These are phyloP conservation scores for Clanis bilineata DNA, from an alignment of 2,888 invertebrate species.

Conservation along the genomic window DNA sequence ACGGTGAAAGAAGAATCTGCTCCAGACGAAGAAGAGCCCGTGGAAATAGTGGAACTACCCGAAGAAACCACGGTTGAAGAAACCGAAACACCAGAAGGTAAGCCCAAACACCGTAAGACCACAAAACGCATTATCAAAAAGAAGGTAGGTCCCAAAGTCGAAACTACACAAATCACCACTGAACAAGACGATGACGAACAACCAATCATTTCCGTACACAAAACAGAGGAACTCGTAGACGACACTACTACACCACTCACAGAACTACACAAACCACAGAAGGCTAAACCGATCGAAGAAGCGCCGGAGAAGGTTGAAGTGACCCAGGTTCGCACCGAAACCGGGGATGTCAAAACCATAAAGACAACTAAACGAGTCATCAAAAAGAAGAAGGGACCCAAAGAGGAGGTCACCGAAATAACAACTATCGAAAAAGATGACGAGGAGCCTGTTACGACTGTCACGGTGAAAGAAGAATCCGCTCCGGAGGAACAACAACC, in stretches of 20 bases:
- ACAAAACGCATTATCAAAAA: not conserved
- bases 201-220: not conserved
- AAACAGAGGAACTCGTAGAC: not conserved
- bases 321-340: not conserved
- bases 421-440: not conserved
- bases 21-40: not conserved
- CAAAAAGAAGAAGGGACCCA: not conserved
- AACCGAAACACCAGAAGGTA: not conserved
- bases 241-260: not conserved
- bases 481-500: not conserved
- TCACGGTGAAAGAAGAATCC: not conserved
- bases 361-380: not conserved
- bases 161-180: not conserved
- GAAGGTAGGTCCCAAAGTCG: not conserved
- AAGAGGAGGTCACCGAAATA: not conserved
- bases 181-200: not conserved
- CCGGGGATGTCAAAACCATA: not conserved
- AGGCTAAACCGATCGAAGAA: not conserved
- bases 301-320: not conserved
- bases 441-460: not conserved
- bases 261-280: not conserved
- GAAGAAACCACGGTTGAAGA: conserved; percentile 29
- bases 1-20: not conserved
- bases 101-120: not conserved
- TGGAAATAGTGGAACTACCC: conserved; percentile 31